Conservation (phyloP, 2,888 invertebrate species). For the Dolomedes plantarius region DNA sequence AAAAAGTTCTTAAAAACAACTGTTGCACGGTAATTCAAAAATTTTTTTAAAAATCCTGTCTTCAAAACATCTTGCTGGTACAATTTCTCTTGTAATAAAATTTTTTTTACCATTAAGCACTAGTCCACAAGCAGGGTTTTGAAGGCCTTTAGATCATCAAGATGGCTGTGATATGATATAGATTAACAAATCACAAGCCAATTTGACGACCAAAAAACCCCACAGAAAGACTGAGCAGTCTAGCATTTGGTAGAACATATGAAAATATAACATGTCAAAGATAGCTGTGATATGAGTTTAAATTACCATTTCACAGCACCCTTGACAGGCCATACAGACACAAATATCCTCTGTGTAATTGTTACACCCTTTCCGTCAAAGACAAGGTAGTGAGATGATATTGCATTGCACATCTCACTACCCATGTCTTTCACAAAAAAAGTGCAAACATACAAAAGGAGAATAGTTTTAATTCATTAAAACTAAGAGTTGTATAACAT, state of each 20-base stretch:
- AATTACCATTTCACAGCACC: conserved; percentile 87
- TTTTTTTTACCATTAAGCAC: too few species aligned
- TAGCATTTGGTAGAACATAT: neutral
- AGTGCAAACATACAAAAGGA: conserved; percentile 1
- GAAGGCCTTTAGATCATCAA: conserved; percentile 72
- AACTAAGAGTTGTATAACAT: too few species aligned
- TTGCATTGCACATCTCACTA: conserved; percentile 91
- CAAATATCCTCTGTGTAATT: neutral
- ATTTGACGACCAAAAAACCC: conserved; percentile 94
- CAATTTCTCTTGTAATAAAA: too few species aligned
- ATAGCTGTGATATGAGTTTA: conserved; percentile 95
- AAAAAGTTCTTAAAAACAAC: too few species aligned
- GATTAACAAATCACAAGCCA: conserved; percentile 88
- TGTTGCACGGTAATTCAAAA: too few species aligned
- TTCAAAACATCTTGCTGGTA: too few species aligned
- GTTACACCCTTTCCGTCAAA: conserved; percentile 83
- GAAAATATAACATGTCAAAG: conserved; percentile 82
- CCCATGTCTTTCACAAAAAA: conserved; percentile 94
- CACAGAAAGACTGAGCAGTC: conserved; percentile 71
- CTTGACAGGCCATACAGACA: conserved; percentile 80
- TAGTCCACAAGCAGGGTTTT: too few species aligned
- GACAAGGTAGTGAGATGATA: conserved; percentile 97
- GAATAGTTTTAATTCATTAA: too few species aligned
- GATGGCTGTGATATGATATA: conserved; percentile 76
- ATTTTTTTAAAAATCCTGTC: too few species aligned